Percentiles rank a stretch among this genome's conserved stretches.
Evolutionary conservation across 2,888 invertebrate genomes (phyloP).

Genomic region (Zygogramma bicolorata): DNA sequence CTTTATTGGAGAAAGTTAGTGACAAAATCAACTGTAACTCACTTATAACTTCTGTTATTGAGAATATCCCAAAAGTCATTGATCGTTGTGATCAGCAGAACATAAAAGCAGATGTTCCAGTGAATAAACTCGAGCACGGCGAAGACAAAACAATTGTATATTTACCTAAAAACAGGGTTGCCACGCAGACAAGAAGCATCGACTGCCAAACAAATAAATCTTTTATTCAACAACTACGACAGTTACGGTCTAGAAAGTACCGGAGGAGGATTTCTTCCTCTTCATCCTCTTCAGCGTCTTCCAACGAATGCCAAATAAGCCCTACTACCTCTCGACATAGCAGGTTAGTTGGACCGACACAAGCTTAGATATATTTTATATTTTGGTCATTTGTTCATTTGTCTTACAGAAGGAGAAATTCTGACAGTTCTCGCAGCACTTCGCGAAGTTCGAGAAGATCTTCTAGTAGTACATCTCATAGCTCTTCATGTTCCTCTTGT

Average conservation of each 20-base stretch:
- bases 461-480: conserved; percentile 17
- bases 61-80: conserved; percentile 59
- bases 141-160: conserved; percentile 79
- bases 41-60: conserved; percentile 68
- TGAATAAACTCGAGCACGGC: conserved; percentile 69
- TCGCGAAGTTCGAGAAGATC: no score
- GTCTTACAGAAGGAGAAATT: conserved; percentile 28
- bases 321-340: conserved; percentile 24
- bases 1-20: conserved; percentile 58
- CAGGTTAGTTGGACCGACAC: conserved; percentile 31
- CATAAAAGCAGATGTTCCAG: conserved; percentile 69
- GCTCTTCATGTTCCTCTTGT: conserved; percentile 42
- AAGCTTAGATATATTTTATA: conserved; percentile 10
- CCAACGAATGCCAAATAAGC: conserved; percentile 30
- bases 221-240: conserved; percentile 64
- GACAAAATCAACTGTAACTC: conserved; percentile 74
- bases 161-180: conserved; percentile 72
- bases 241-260: conserved; percentile 64
- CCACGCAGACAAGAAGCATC: conserved; percentile 65
- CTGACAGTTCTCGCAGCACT: conserved; percentile 36
- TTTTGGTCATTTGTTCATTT: not conserved
- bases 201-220: conserved; percentile 71
- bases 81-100: conserved; percentile 31
- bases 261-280: conserved; percentile 55
- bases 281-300: conserved; percentile 33